Percentiles rank a stretch among this genome's conserved stretches.
Evolutionary conservation across 2,888 invertebrate species (phyloP).

Genomic region (Chesias legatella): DNA sequence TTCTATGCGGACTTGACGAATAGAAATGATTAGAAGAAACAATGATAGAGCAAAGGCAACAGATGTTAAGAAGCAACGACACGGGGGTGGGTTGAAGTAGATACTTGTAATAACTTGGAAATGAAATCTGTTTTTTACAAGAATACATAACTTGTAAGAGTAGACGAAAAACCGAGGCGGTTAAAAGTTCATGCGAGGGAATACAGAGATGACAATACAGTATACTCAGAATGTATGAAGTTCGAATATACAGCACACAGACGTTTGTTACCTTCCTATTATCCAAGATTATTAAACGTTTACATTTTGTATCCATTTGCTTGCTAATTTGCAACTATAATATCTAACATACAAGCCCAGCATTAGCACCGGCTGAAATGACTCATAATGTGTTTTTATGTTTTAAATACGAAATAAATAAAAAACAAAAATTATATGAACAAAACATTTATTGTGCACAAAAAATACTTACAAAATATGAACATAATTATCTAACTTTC

Average conservation of each 20-base stretch:
- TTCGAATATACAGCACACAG: constrained; percentile 72
- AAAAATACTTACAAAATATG: constrained; percentile 74
- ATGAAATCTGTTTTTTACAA: too few species aligned
- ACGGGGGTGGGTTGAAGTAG: too few species aligned
- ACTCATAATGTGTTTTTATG: constrained; percentile 4
- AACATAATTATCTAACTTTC: constrained; percentile 59
- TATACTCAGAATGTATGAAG: constrained; percentile 5
- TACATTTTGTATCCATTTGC: constrained; percentile 53
- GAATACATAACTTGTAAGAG: too few species aligned
- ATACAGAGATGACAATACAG: constrained; percentile 48
- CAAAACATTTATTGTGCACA: constrained; percentile 77
- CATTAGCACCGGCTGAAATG: constrained; percentile 5
- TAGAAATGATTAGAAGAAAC: constrained; percentile 9
- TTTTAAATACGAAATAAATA: constrained; percentile 45
- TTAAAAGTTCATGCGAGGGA: too few species aligned
- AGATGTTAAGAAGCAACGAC: constrained; percentile 31
- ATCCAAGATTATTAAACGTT: constrained; percentile 13
- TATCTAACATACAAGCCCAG: constrained; percentile 22
- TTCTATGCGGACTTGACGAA: constrained; percentile 25
- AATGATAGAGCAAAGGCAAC: constrained; percentile 9
- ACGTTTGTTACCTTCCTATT: constrained; percentile 32
- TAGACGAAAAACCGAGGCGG: too few species aligned
- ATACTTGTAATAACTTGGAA: too few species aligned
- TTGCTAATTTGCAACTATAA: constrained; percentile 46
- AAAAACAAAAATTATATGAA: constrained; percentile 64